phyloP scores from a whole-genome alignment of 2,797 vertebrate genomes.

The Acanthurus tractus region DNA sequence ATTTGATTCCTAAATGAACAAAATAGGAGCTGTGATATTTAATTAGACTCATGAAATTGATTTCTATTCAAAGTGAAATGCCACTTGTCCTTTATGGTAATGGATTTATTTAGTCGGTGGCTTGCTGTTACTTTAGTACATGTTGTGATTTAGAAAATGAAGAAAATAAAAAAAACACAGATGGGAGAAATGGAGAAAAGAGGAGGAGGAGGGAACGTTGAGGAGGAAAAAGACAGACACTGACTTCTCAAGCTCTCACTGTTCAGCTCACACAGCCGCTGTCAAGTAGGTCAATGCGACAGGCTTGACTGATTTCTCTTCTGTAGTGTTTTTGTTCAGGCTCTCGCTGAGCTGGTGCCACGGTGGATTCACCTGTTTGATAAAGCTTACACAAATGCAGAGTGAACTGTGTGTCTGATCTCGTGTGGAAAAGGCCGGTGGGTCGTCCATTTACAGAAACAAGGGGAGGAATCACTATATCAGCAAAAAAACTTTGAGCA shows the following conservation, averaged over 20 bases:
- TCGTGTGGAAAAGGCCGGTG: slow-evolving; percentile 5
- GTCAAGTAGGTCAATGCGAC: slow-evolving; percentile 81
- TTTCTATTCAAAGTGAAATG: slow-evolving; percentile 44
- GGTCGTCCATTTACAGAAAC: slow-evolving; percentile 14
- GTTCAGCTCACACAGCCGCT: slow-evolving; percentile 56
- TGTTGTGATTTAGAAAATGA: slow-evolving; percentile 22
- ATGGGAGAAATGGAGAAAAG: slow-evolving; percentile 8
- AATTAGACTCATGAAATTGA: slow-evolving; percentile 46
- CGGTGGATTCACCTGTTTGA: slow-evolving; percentile 72
- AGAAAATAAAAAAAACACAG: not conserved
- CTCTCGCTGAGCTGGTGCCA: slow-evolving; percentile 58
- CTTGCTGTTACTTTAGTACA: slow-evolving; percentile 1
- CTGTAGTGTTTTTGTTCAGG: slow-evolving; percentile 63
- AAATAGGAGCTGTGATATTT: slow-evolving; percentile 45
- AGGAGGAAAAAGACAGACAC: slow-evolving; percentile 39
- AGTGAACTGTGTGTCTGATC: slow-evolving; percentile 44
- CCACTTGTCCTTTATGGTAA: slow-evolving; percentile 44
- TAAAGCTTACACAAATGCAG: slow-evolving; percentile 64
- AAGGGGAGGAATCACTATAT: not conserved
- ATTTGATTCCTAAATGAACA: slow-evolving; percentile 43
- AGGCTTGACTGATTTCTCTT: slow-evolving; percentile 74
- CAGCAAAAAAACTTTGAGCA: not conserved
- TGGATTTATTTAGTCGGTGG: slow-evolving; percentile 25
- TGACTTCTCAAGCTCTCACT: slow-evolving; percentile 55
- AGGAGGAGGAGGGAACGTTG: slow-evolving; percentile 9